Percentiles rank a stretch among this genome's conserved stretches.
Evolutionary conservation across 2,888 invertebrate species (phyloP).

Genomic region (Heliconius sara): DNA sequence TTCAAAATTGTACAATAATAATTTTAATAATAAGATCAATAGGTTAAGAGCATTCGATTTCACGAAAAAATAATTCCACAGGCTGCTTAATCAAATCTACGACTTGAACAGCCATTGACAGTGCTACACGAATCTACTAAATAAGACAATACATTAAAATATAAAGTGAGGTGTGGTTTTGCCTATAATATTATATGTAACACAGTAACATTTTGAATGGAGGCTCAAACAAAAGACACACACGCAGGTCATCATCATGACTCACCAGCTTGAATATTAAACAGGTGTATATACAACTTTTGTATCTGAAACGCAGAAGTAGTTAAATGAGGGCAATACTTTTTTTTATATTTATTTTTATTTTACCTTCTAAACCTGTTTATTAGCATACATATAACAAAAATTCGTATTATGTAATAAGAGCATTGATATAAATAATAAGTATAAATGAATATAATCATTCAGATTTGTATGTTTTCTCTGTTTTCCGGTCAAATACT

Average conservation of each 20-base stretch:
- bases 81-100: conserved; percentile 30
- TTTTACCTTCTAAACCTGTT: not conserved
- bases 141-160: not conserved
- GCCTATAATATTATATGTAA: conserved; percentile 6
- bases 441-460: not conserved
- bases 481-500: too few species aligned
- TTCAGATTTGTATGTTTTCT: not conserved
- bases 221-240: conserved; percentile 36
- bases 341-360: not conserved
- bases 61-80: conserved; percentile 13
- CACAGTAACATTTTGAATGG: conserved; percentile 21
- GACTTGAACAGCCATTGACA: conserved; percentile 19
- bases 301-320: conserved; percentile 37
- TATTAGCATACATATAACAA: not conserved
- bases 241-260: conserved; percentile 47
- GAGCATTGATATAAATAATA: too few species aligned
- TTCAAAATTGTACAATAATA: not conserved
- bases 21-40: conserved; percentile 4
- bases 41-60: not conserved
- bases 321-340: not conserved
- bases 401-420: not conserved
- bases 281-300: conserved; percentile 53
- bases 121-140: conserved; percentile 15
- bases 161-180: conserved; percentile 28
- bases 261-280: conserved; percentile 54